Conservation (phyloP, 1,140 invertebrate genomes). For the Drosophila equinoxialis region DNA sequence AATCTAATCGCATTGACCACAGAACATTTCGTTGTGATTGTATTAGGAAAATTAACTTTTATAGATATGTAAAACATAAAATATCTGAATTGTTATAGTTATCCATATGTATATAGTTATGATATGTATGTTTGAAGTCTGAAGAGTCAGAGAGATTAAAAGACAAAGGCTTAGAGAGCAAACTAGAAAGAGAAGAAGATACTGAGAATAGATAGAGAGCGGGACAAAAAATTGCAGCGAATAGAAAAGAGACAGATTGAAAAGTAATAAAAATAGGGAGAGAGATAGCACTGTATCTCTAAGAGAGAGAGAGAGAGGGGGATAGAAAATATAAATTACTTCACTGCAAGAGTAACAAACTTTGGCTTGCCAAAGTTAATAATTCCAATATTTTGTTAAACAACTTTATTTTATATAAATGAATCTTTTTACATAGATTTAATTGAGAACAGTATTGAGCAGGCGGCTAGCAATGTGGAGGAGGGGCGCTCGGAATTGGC, state of each 20-base stretch:
- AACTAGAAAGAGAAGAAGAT: neutral
- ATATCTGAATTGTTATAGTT: no score
- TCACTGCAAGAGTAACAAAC: neutral
- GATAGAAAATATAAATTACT: neutral
- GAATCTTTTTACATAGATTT: slow-evolving; percentile 86
- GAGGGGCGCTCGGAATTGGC: slow-evolving; percentile 89
- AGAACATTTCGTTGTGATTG: no score
- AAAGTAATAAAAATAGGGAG: neutral
- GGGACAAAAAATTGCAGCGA: neutral
- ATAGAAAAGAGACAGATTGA: neutral
- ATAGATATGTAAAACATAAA: no score
- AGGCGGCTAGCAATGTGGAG: slow-evolving; percentile 90
- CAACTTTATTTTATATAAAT: neutral
- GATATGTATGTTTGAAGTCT: no score
- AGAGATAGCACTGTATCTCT: neutral
- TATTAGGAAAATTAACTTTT: no score
- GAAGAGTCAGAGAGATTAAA: no score
- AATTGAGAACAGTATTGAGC: slow-evolving; percentile 94
- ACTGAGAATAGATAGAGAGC: neutral
- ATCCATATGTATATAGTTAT: no score
- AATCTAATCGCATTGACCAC: no score
- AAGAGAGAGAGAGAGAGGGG: neutral
- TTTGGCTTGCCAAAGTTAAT: neutral
- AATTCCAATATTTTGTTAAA: neutral
- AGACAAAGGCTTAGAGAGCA: no score